These are phyloP conservation scores for Ambastaia sidthimunki DNA, from an alignment of 2,797 vertebrate genomes.

Conservation along the genomic window DNA sequence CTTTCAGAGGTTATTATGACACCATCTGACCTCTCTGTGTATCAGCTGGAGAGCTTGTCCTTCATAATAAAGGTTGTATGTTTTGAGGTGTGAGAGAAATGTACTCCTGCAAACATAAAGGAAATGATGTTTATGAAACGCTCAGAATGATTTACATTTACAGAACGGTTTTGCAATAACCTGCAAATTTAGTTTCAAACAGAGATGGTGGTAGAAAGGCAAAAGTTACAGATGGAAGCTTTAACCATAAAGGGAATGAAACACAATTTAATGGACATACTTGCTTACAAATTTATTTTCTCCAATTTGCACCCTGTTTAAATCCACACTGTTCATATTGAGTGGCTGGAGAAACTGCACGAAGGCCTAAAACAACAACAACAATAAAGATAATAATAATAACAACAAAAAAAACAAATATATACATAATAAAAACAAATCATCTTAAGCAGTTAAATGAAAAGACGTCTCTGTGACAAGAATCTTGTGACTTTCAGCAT, in stretches of 20 bases:
- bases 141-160: neutral
- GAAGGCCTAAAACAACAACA: no score
- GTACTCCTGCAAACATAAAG: conserved; percentile 77
- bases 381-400: no score
- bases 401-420: no score
- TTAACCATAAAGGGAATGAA: no score
- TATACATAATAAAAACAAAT: no score
- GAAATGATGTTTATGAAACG: neutral
- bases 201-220: no score
- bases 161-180: no score
- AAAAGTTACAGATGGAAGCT: no score
- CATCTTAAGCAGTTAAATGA: no score
- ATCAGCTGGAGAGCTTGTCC: conserved; percentile 94
- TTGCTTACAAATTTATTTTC: conserved; percentile 93
- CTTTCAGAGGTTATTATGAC: neutral
- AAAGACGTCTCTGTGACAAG: no score
- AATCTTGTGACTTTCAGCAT: no score
- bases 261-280: conserved; percentile 75
- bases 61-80: conserved; percentile 94
- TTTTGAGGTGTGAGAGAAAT: conserved; percentile 89
- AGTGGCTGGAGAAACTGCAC: neutral
- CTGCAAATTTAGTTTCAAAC: no score
- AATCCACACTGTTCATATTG: conserved; percentile 44
- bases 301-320: conserved; percentile 82
- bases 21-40: conserved; percentile 85